Conservation (phyloP, 2,797 vertebrate species). For the Melanitta fusca region DNA sequence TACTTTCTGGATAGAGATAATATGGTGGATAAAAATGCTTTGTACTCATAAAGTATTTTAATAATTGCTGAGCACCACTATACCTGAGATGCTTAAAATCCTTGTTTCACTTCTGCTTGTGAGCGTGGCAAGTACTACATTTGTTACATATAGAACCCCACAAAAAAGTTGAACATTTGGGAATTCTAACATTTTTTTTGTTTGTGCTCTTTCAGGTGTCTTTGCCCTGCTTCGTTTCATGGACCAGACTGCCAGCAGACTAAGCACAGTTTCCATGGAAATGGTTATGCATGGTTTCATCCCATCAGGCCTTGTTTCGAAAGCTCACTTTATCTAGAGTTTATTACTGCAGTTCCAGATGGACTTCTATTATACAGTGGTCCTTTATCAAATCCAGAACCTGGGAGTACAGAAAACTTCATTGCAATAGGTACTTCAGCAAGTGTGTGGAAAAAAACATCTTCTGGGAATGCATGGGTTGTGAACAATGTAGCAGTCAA, state of each 20-base stretch:
- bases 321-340: slow-evolving; percentile 87
- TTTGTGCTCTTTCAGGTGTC: slow-evolving; percentile 80
- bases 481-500: neutral
- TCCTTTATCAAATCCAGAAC: slow-evolving; percentile 82
- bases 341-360: slow-evolving; percentile 85
- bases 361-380: slow-evolving; percentile 87
- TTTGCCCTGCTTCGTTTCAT: slow-evolving; percentile 85
- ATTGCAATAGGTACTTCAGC: slow-evolving; percentile 84
- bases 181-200: neutral
- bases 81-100: neutral
- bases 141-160: neutral
- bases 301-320: slow-evolving; percentile 87
- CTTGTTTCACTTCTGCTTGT: neutral
- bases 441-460: neutral
- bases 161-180: neutral
- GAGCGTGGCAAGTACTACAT: neutral
- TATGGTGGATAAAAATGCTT: neutral
- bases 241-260: slow-evolving; percentile 90
- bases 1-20: neutral
- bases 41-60: neutral
- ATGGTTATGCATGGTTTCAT: slow-evolving; percentile 89
- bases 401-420: slow-evolving; percentile 84
- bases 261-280: slow-evolving; percentile 88
- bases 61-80: neutral
- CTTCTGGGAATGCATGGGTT: neutral